Percentiles rank a stretch among this genome's conserved stretches.
Evolutionary conservation across 2,888 invertebrate species (phyloP).

Genomic region (Molorchus minor): DNA sequence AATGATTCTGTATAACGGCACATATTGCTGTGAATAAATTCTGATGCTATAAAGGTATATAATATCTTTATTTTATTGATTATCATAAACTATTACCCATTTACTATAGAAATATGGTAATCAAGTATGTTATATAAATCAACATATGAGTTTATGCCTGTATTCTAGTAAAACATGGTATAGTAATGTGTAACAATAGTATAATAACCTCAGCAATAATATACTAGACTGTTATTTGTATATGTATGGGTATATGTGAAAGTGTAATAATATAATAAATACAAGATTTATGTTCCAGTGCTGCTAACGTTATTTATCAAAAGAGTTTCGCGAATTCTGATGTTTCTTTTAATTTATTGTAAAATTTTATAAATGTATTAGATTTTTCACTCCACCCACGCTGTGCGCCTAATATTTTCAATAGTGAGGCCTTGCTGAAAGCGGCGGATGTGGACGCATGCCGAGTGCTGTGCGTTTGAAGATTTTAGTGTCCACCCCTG

Average conservation of each 20-base stretch:
- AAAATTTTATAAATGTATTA: slow-evolving; percentile 4
- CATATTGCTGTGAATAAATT: background rate
- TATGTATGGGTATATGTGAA: background rate
- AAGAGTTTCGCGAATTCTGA: background rate
- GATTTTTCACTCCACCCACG: slow-evolving; percentile 4
- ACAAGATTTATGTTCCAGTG: too few relatives aligned
- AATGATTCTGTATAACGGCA: background rate
- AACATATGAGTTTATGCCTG: background rate
- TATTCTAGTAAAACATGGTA: background rate
- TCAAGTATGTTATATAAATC: background rate
- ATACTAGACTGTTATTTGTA: background rate
- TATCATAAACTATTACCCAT: background rate
- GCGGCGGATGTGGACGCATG: slow-evolving; percentile 11
- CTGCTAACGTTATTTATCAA: background rate
- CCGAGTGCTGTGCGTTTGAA: slow-evolving; percentile 7
- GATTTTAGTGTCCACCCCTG: too few relatives aligned
- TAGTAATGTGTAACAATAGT: background rate
- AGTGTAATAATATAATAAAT: background rate
- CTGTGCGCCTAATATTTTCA: background rate
- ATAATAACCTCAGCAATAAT: background rate
- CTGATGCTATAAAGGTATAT: background rate
- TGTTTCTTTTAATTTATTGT: background rate
- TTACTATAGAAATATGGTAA: background rate
- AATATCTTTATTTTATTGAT: background rate
- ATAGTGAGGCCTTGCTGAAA: background rate